Base-by-base conservation (phyloP, 2,797 vertebrate species). In the Falco berigora region DNA sequence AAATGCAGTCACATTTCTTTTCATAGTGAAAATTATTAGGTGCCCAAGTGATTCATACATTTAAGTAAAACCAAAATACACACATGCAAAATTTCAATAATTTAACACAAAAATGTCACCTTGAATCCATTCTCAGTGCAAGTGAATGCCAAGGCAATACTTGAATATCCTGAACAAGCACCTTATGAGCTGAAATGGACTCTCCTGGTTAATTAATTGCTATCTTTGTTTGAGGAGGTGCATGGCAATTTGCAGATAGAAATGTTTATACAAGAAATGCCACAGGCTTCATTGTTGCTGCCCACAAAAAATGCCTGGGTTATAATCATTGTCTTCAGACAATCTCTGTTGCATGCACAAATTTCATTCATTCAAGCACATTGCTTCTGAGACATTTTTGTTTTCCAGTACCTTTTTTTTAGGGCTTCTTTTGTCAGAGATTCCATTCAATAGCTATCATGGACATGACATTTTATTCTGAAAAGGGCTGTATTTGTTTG, bases 231-330 rank as follows among this genome's bases (percentile, higher is more conserved):
- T 63, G 66, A 75, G 78, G 56, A 88, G 38, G 50, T 30, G 46
- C 27, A 27, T 34, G 73, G 46, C 76, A 88, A 77, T 92, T 86
- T 86, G 49, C 12, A 10, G 79, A 91, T n/a, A 91, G 46, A 62
- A 79, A 74, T 94, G 75, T 86, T 96, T 93, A 62, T 77, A 77
- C 27, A 72, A 84, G 84, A 82, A 90, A 56, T 62, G 86, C 82
- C 88, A 80, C 1, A 9, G 59, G 46, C 40, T 78, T 94, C 68
- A 20, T 44, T 68, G 79, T 30, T 82, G 68, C 90, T 94, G 91
- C 78, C 73, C 69, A 90, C 66, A 77, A 74, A 75, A 84, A 81
- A 66, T 24, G 2, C 77, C 63, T 46, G 46, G 44, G 23, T 84
- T 89, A 49, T 68, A 92, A 91, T 72, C 73, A 78, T 10, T 38